phyloP scores from a whole-genome alignment of 1,140 invertebrate genomes.

The Caenorhabditis latens region DNA sequence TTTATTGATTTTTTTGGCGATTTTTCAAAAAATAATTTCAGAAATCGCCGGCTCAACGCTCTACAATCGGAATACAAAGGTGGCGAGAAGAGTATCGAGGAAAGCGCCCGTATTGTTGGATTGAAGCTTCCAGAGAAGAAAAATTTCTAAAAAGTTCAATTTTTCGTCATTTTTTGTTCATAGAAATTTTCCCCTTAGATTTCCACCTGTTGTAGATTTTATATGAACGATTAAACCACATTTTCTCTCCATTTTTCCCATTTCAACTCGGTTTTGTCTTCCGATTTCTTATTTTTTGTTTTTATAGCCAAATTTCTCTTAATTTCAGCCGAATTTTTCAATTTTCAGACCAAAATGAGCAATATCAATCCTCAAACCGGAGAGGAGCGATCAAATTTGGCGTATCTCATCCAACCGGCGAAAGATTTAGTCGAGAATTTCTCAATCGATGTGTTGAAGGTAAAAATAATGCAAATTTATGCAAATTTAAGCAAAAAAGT shows the following conservation, averaged over 20 bases:
- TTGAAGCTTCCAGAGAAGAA: constrained; percentile 56
- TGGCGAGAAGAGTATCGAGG: constrained; percentile 61
- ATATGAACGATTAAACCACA: no score
- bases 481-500: background rate
- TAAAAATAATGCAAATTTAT: background rate
- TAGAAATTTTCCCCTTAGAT: no score
- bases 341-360: constrained; percentile 10
- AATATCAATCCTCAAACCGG: background rate
- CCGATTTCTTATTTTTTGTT: background rate
- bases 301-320: background rate
- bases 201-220: no score
- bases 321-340: background rate
- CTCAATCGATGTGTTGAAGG: constrained; percentile 31
- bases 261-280: no score
- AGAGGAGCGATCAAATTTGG: background rate
- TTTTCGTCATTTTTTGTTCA: background rate
- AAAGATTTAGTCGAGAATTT: constrained; percentile 42
- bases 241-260: no score
- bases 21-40: background rate
- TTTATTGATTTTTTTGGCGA: background rate
- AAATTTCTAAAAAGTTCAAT: background rate
- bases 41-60: constrained; percentile 53
- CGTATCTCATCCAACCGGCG: background rate
- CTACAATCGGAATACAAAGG: constrained; percentile 57
- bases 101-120: constrained; percentile 59